These are phyloP conservation scores for Drosophila sturtevanti DNA, from an alignment of 1,140 invertebrate genomes.

Conservation along the genomic window DNA sequence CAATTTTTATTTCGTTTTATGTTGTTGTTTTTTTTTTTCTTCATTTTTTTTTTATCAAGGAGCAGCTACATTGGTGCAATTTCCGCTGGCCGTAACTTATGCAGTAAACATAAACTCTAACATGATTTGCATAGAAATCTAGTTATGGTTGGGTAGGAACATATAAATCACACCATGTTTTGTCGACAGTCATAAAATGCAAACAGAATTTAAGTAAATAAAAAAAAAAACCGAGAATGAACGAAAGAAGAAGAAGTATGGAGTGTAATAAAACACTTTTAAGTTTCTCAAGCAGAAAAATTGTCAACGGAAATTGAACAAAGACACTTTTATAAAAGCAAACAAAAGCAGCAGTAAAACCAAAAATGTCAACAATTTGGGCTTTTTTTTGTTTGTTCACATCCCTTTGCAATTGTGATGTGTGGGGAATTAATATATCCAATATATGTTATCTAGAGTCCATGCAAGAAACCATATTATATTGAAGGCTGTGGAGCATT, in stretches of 20 bases:
- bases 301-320: not conserved
- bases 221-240: not conserved
- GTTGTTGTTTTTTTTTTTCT: too few species aligned
- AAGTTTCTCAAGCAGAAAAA: not conserved
- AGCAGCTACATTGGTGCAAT: constrained; percentile 50
- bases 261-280: not conserved
- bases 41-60: not conserved
- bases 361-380: not conserved
- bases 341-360: not conserved
- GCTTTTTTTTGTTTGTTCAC: too few species aligned
- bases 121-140: constrained; percentile 21
- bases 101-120: constrained; percentile 34
- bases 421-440: too few species aligned
- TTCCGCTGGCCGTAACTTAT: constrained; percentile 44
- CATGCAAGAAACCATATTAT: too few species aligned
- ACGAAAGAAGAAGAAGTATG: not conserved
- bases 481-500: not conserved
- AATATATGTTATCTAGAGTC: too few species aligned
- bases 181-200: not conserved
- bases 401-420: too few species aligned
- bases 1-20: not conserved
- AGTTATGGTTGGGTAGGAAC: not conserved
- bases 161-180: not conserved
- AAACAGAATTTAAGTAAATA: not conserved
- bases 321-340: constrained; percentile 6